Base-by-base conservation (phyloP, 2,113 vertebrate genomes). In the Lathamus discolor region DNA sequence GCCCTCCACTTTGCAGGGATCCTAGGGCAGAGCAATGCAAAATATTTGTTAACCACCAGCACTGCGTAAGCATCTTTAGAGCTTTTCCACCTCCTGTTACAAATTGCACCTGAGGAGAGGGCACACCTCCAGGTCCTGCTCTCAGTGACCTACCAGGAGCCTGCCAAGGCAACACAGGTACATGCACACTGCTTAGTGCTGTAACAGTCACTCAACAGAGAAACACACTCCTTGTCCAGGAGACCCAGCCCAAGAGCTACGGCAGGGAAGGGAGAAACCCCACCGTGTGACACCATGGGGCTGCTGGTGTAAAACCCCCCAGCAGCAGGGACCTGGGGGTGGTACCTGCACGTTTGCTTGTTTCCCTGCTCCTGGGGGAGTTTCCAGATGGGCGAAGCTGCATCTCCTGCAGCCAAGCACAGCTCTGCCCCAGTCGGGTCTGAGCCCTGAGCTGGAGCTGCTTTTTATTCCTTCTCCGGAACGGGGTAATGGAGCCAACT, bases 181-280 rank as follows among this genome's bases (percentile, higher is more conserved):
- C 24, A 0, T 0, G 4, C 10, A 1, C 2, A 0, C 10, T 5
- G 74, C 33, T 13, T 3, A 4, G 29, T 2, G 22, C 75, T 18
- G 31, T n/a, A 24, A 13, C 17, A 13, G 4, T 23, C 78, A 4
- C 29, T 7, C 33, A 8, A 1, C 5, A 52, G 33, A 17, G 49
- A 62, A 87, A 43, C 0, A 41, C 28, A 19, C 9, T 19, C 4
- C 20, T 44, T 62, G 57, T 49, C 5, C 69, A 23, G 54, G 17
- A 55, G 6, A 28, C 5, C 4, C 51, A 8, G 4, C 8, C 49
- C 1, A 6, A n/a, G 62, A 28, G 31, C 19, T 4, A 0, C 0
- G 1, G 33, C 8, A 76, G 63, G 33, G n/a, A 44, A 12, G 3
- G 66, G 39, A 28, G n/a, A 52, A 87, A 20, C 13, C 74, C 12